Evolutionary conservation across 30 jellyfish, hydroid and myxozoan genomes (phyloP).

Genomic region (Nemopilema nomurai): DNA sequence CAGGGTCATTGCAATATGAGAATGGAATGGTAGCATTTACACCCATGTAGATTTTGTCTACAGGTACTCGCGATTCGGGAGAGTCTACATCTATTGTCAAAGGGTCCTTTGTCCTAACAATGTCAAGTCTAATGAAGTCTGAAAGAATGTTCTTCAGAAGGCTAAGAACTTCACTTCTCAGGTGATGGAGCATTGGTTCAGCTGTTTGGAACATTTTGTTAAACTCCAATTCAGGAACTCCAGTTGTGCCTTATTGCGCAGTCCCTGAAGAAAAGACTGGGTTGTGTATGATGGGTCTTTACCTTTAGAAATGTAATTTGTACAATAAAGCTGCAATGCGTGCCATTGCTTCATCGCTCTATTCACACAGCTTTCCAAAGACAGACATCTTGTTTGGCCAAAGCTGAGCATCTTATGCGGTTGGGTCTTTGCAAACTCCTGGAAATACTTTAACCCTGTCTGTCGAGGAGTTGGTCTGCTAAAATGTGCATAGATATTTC

Average conservation of each 20-base stretch:
- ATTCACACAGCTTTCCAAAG: constrained; percentile 53
- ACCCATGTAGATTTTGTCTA: constrained; percentile 37
- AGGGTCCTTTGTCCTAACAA: constrained; percentile 11
- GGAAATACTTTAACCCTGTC: constrained; percentile 40
- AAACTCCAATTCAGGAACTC: constrained; percentile 61
- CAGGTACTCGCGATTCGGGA: constrained; percentile 13
- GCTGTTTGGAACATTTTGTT: constrained; percentile 55
- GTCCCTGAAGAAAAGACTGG: constrained; percentile 14
- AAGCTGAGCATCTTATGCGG: constrained; percentile 62
- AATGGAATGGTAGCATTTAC: constrained; percentile 33
- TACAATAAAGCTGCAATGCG: constrained; percentile 43
- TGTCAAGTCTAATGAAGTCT: constrained; percentile 26
- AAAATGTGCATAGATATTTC: constrained; percentile 27
- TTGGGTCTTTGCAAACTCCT: constrained; percentile 27
- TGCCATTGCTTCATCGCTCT: constrained; percentile 38
- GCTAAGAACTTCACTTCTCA: constrained; percentile 28
- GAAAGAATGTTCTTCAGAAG: constrained; percentile 37
- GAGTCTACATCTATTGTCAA: constrained; percentile 26
- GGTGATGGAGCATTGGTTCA: constrained; percentile 41
- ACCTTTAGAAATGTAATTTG: background rate
- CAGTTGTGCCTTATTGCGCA: constrained; percentile 37
- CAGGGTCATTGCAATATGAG: constrained; percentile 16
- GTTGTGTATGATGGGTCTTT: constrained; percentile 47
- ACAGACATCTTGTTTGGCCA: constrained; percentile 64
- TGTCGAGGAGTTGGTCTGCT: constrained; percentile 60